Conservation (phyloP, 2,113 vertebrate genomes). For the Notothenia coriiceps region DNA sequence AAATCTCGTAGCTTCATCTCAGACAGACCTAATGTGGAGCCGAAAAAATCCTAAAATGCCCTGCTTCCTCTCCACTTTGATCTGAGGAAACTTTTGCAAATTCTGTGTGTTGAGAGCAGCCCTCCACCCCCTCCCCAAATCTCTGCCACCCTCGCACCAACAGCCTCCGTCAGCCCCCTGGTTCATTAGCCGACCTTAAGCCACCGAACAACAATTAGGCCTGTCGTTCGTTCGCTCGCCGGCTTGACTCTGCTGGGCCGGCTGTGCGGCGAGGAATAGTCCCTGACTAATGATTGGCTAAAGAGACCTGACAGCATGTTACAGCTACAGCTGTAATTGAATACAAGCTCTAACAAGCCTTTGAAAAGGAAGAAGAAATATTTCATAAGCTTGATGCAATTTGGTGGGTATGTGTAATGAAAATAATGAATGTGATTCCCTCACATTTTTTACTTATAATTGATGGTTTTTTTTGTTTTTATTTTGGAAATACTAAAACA, state of each 20-base stretch:
- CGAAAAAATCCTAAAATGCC: slow-evolving; percentile 85
- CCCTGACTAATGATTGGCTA: slow-evolving; percentile 91
- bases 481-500: slow-evolving; percentile 66
- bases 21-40: slow-evolving; percentile 79
- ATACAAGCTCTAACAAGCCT: slow-evolving; percentile 90
- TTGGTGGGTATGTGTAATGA: slow-evolving; percentile 82
- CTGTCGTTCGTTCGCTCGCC: slow-evolving; percentile 79
- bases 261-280: slow-evolving; percentile 81
- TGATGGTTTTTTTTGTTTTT: slow-evolving; percentile 44
- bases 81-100: slow-evolving; percentile 87
- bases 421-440: slow-evolving; percentile 81
- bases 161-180: slow-evolving; percentile 84
- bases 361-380: slow-evolving; percentile 88
- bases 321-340: slow-evolving; percentile 90
- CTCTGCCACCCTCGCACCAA: slow-evolving; percentile 50
- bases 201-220: slow-evolving; percentile 88
- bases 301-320: slow-evolving; percentile 90
- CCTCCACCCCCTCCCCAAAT: neutral
- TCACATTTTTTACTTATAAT: slow-evolving; percentile 71
- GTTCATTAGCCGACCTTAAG: slow-evolving; percentile 92
- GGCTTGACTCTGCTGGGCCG: slow-evolving; percentile 51
- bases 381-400: slow-evolving; percentile 92
- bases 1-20: slow-evolving; percentile 74
- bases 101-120: slow-evolving; percentile 78
- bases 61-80: slow-evolving; percentile 84